A percentile compares a stretch with the other conserved stretches of the same genome.
phyloP scores from a whole-genome alignment of 2,113 vertebrate genomes.

The Callorhinus ursinus region DNA sequence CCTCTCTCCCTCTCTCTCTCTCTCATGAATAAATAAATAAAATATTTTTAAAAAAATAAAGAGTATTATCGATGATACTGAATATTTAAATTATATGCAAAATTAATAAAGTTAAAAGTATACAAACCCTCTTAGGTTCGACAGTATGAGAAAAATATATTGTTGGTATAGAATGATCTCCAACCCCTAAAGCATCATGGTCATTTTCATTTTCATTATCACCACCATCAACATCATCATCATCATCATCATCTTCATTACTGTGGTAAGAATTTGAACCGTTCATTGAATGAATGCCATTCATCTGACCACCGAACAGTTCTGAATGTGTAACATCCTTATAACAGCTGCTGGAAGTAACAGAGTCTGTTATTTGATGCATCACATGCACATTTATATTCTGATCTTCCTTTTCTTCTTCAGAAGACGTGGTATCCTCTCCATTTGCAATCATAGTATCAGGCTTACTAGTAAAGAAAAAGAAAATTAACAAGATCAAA shows the following conservation, averaged over 20 bases:
- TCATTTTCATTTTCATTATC: conserved; percentile 83
- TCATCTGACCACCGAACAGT: conserved; percentile 76
- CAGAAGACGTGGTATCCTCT: conserved; percentile 90
- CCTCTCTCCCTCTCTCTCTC: no score
- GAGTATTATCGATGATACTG: background rate
- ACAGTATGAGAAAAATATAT: conserved; percentile 97
- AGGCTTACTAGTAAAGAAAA: conserved; percentile 82
- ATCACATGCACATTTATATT: conserved; percentile 56
- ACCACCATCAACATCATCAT: conserved; percentile 78
- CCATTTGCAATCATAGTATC: conserved; percentile 87
- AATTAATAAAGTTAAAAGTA: conserved; percentile 23
- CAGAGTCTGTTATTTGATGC: conserved; percentile 55
- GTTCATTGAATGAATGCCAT: conserved; percentile 76
- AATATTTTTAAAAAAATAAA: background rate
- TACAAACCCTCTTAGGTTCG: conserved; percentile 95
- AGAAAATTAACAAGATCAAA: background rate
- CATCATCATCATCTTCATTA: conserved; percentile 76
- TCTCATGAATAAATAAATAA: no score
- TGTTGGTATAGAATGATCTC: conserved; percentile 88
- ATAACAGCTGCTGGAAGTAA: conserved; percentile 68
- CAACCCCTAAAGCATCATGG: conserved; percentile 75
- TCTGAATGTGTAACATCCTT: conserved; percentile 50
- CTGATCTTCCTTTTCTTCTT: conserved; percentile 90
- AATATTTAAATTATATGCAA: background rate
- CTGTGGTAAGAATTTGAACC: conserved; percentile 64